A percentile compares a stretch with the other conserved stretches of the same genome.
phyloP scores from a whole-genome alignment of 2,797 vertebrate genomes.

The Myotis vivesi region DNA sequence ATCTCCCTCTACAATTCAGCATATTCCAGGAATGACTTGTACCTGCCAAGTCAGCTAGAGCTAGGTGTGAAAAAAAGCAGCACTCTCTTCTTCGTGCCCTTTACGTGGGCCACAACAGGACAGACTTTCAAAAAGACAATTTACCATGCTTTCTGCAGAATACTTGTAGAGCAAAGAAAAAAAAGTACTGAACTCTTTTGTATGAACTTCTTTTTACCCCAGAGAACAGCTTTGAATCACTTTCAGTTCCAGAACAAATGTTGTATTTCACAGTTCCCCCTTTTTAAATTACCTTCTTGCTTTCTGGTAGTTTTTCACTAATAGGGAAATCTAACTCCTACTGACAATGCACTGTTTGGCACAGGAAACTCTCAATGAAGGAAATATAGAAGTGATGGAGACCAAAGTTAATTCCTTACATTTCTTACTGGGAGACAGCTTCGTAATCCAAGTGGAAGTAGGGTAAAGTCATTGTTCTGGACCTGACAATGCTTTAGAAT shows the following conservation, averaged over 20 bases:
- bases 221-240: slow-evolving; percentile 3
- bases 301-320: slow-evolving; percentile 22
- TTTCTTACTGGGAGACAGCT: not conserved
- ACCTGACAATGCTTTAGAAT: not conserved
- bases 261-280: not conserved
- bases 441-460: slow-evolving; percentile 20
- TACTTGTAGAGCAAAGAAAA: not conserved
- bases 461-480: not conserved
- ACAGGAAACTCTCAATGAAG: not conserved
- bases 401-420: not conserved
- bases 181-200: not conserved
- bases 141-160: not conserved
- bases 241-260: slow-evolving; percentile 2
- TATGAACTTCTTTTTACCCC: not conserved
- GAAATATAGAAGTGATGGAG: not conserved
- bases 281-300: not conserved
- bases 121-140: not conserved
- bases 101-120: not conserved
- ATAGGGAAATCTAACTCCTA: slow-evolving; percentile 2
- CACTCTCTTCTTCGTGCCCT: not conserved
- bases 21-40: not conserved
- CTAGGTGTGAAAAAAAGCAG: not conserved
- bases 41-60: not conserved
- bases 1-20: not conserved
- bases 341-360: not conserved